Percentiles rank a stretch among this genome's conserved stretches.
Conservation (phyloP, 2,113 vertebrate species). For the Conger conger region DNA sequence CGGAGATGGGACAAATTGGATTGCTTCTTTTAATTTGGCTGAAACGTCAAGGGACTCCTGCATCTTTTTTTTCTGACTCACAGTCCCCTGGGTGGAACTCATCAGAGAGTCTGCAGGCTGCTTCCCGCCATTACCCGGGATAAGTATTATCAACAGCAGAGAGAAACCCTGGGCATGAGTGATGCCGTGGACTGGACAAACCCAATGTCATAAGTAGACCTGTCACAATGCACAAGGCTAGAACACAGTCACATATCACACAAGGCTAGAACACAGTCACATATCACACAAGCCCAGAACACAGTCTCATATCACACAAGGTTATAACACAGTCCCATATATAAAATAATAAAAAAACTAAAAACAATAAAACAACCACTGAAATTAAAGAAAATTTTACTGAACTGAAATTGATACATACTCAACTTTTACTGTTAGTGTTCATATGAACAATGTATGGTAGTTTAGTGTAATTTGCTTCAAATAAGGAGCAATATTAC, state of each 20-base stretch:
- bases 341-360: no score
- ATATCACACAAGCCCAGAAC: not conserved
- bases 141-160: no score
- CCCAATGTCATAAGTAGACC: not conserved
- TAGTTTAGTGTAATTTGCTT: not conserved
- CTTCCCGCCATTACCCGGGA: not conserved
- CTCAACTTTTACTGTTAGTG: no score
- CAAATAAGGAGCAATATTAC: not conserved
- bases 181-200: not conserved
- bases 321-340: not conserved
- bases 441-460: no score
- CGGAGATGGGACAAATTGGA: not conserved
- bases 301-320: not conserved
- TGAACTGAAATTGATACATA: no score
- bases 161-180: not conserved
- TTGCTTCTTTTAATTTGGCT: conserved; percentile 25
- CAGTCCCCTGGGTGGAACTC: not conserved
- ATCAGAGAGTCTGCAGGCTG: not conserved
- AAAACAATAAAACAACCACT: no score
- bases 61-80: not conserved
- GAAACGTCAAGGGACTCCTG: conserved; percentile 17
- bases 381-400: no score
- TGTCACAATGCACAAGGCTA: not conserved
- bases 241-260: no score
- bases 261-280: no score